Evolutionary conservation across 2,113 vertebrate species (phyloP).

Genomic region (Aythya baeri): DNA sequence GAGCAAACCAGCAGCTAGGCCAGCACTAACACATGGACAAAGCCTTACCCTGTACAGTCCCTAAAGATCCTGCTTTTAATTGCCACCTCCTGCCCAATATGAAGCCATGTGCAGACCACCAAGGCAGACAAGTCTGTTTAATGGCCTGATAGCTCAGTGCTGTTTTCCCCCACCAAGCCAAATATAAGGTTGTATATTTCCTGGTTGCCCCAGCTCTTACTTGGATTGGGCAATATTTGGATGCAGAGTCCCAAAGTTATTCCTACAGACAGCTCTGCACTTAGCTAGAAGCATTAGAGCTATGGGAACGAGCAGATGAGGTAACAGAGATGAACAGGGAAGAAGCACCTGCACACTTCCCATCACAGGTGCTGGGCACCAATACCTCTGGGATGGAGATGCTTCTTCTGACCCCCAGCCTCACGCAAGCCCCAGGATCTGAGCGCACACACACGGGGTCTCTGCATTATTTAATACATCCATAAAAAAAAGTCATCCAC

Average conservation of each 20-base stretch:
- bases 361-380: fast-evolving
- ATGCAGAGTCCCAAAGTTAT: background rate
- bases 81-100: background rate
- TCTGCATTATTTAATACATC: background rate
- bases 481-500: background rate
- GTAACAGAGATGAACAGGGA: background rate
- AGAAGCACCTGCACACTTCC: too few relatives aligned
- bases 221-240: background rate
- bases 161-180: background rate
- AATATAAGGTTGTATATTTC: background rate
- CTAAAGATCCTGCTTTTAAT: background rate
- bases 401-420: background rate
- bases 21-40: background rate
- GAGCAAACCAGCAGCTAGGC: background rate
- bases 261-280: background rate
- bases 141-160: fast-evolving
- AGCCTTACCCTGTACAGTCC: background rate
- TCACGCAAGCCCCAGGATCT: background rate
- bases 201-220: background rate
- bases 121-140: background rate
- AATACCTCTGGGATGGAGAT: background rate
- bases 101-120: background rate
- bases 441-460: background rate
- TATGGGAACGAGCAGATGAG: background rate
- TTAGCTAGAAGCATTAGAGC: background rate